These are phyloP conservation scores for Popillia japonica DNA, from an alignment of 1,140 invertebrate species.

Conservation along the genomic window DNA sequence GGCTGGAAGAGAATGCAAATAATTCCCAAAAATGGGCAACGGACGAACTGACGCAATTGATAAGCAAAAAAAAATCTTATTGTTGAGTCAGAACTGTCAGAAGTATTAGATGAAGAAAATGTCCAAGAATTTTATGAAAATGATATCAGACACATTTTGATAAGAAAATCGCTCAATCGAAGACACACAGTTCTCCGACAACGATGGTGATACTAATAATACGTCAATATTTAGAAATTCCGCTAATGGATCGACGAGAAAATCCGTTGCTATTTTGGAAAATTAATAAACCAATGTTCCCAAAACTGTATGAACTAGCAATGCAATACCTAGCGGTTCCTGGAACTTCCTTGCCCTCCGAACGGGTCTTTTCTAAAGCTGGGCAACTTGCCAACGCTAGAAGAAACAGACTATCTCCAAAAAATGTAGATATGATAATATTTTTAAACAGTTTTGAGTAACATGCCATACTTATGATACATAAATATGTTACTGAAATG, in stretches of 20 bases:
- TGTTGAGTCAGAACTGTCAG: too few relatives aligned
- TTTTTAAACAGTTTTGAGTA: slow-evolving; percentile 46
- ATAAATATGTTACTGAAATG: too few relatives aligned
- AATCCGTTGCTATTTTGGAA: slow-evolving; percentile 52
- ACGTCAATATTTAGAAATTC: slow-evolving; percentile 51
- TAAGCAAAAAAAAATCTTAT: too few relatives aligned
- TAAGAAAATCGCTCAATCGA: slow-evolving; percentile 37
- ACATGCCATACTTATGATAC: too few relatives aligned
- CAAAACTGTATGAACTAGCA: slow-evolving; percentile 48
- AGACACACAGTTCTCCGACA: slow-evolving; percentile 31
- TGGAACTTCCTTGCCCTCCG: slow-evolving; percentile 51
- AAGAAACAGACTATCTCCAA: slow-evolving; percentile 49
- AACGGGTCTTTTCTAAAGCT: slow-evolving; percentile 53
- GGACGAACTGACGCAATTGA: too few relatives aligned
- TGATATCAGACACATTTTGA: too few relatives aligned
- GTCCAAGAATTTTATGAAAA: too few relatives aligned
- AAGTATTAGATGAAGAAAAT: too few relatives aligned
- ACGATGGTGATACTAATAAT: slow-evolving; percentile 43
- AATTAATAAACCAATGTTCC: slow-evolving; percentile 47
- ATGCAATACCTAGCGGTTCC: slow-evolving; percentile 52
- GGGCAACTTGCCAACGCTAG: slow-evolving; percentile 49
- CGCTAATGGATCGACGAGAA: slow-evolving; percentile 38
- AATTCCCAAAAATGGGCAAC: too few relatives aligned
- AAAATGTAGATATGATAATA: slow-evolving; percentile 46
- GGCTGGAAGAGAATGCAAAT: too few relatives aligned